These are phyloP conservation scores for Limnothrissa miodon DNA, from an alignment of 2,113 vertebrate genomes.

Conservation along the genomic window DNA sequence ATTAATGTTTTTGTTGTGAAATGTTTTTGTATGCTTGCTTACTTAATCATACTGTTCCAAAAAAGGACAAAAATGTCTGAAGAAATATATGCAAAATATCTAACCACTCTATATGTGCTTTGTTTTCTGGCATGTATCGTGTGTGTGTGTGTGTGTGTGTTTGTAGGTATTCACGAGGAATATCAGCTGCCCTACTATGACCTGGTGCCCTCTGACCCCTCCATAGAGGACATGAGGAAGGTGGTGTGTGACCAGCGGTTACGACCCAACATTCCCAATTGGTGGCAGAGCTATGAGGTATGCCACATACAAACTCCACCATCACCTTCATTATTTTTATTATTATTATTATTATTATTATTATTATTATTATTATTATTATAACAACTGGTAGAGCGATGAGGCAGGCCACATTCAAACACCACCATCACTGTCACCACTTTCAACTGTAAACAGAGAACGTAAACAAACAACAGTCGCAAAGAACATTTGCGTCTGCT, in stretches of 20 bases:
- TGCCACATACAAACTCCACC: neutral
- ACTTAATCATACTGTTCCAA: too few relatives aligned
- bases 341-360: too few relatives aligned
- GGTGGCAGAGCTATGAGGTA: conserved; percentile 98
- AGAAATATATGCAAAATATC: too few relatives aligned
- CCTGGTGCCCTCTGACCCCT: conserved; percentile 92
- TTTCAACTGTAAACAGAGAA: too few relatives aligned
- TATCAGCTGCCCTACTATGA: conserved; percentile 96
- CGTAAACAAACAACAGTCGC: too few relatives aligned
- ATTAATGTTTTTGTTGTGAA: too few relatives aligned
- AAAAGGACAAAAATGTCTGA: too few relatives aligned
- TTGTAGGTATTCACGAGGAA: conserved; percentile 88
- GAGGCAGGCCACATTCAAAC: too few relatives aligned
- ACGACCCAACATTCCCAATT: conserved; percentile 90
- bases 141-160: conserved; percentile 16
- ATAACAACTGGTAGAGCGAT: neutral
- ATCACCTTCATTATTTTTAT: neutral
- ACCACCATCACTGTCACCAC: too few relatives aligned
- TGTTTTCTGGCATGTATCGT: neutral
- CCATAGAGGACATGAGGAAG: conserved; percentile 96
- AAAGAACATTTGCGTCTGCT: too few relatives aligned
- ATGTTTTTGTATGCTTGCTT: too few relatives aligned
- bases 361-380: too few relatives aligned
- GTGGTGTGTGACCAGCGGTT: conserved; percentile 93
- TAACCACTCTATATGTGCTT: neutral